These are phyloP conservation scores for Napeogenes sylphis DNA, from an alignment of 2,888 invertebrate genomes.

Conservation along the genomic window DNA sequence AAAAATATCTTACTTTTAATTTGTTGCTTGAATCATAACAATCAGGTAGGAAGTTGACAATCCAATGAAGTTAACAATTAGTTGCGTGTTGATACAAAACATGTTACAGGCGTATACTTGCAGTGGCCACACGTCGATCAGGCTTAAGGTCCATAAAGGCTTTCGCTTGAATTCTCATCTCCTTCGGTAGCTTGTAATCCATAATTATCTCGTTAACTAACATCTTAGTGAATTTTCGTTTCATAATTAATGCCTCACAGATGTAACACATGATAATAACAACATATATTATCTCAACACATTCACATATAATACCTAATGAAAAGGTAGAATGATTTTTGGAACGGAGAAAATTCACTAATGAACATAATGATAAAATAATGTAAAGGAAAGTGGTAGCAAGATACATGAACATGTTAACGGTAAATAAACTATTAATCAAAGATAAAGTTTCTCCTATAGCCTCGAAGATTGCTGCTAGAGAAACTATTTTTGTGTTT, in stretches of 20 bases:
- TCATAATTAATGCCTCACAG: conserved; percentile 46
- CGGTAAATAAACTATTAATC: background rate
- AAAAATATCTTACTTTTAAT: background rate
- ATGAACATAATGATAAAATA: conserved; percentile 49
- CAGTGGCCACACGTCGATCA: conserved; percentile 53
- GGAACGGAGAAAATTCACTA: conserved; percentile 43
- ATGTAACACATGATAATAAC: conserved; percentile 25
- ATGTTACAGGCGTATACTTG: conserved; percentile 46
- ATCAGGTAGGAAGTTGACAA: conserved; percentile 62
- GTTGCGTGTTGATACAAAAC: conserved; percentile 57
- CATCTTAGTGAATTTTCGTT: conserved; percentile 46
- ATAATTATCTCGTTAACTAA: conserved; percentile 56
- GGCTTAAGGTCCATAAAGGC: conserved; percentile 58
- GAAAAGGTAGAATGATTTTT: conserved; percentile 35
- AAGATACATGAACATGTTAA: conserved; percentile 19
- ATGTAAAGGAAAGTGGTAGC: conserved; percentile 46
- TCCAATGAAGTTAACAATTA: conserved; percentile 59
- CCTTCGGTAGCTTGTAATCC: conserved; percentile 52
- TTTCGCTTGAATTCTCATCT: conserved; percentile 54
- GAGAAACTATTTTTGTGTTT: background rate
- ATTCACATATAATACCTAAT: conserved; percentile 45
- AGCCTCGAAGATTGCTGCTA: background rate
- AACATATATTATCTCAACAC: conserved; percentile 34
- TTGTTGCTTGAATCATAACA: conserved; percentile 50
- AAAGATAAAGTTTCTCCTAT: background rate